Conservation (phyloP, 2,113 vertebrate genomes). For the Psittacula cyanocephala region DNA sequence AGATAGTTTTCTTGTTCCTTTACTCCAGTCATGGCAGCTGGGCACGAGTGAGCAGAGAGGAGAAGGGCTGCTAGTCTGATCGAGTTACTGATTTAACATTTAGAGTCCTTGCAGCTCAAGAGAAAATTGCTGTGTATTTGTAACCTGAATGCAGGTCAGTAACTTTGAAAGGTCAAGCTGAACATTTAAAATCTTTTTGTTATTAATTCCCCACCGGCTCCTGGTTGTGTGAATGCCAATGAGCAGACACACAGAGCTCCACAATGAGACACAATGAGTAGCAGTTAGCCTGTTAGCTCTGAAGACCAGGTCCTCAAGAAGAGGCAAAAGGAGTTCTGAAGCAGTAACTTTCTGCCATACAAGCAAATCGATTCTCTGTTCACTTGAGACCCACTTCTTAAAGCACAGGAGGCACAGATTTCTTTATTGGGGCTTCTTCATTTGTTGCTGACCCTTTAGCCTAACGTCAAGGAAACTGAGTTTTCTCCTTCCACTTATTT, state of each 20-base stretch:
- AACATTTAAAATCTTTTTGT: not conserved
- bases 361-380: not conserved
- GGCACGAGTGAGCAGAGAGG: not conserved
- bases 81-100: conserved; percentile 38
- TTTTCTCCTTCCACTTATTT: not conserved
- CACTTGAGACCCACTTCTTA: not conserved
- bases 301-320: not conserved
- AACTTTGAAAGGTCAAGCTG: conserved; percentile 43
- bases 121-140: conserved; percentile 26
- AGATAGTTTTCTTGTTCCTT: conserved; percentile 52
- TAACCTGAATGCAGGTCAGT: conserved; percentile 54
- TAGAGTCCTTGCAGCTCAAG: not conserved
- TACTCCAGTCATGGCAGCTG: conserved; percentile 25
- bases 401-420: not conserved
- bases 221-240: not conserved
- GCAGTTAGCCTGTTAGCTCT: not conserved
- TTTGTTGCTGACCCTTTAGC: not conserved
- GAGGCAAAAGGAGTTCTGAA: not conserved
- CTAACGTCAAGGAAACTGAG: not conserved
- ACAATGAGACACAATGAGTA: not conserved
- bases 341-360: not conserved
- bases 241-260: not conserved
- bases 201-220: conserved; percentile 1
- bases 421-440: not conserved
- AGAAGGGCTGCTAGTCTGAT: not conserved